Evolutionary conservation across 2,797 vertebrate genomes (phyloP).

Genomic region (Falco biarmicus): DNA sequence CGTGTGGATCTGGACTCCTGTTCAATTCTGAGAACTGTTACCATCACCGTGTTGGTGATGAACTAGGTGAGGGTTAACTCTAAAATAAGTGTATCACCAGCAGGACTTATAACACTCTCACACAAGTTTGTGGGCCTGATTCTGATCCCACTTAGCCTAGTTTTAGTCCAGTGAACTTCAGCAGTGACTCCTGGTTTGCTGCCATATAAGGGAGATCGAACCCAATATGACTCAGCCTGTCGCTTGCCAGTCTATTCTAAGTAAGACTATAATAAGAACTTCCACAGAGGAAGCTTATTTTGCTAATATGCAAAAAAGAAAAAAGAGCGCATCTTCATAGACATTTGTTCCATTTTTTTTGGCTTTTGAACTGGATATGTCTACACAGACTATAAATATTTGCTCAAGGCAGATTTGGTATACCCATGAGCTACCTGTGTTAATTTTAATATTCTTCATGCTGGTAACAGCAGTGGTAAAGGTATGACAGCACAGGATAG

Average conservation of each 20-base stretch:
- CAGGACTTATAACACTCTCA: not conserved
- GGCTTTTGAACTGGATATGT: slow-evolving; percentile 49
- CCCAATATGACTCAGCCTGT: slow-evolving; percentile 33
- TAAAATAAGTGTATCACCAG: not conserved
- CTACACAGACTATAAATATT: slow-evolving; percentile 54
- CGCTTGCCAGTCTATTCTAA: slow-evolving; percentile 58
- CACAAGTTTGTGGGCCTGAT: not conserved
- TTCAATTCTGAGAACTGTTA: not conserved
- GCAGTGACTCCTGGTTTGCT: slow-evolving; percentile 34
- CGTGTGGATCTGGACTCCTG: not conserved
- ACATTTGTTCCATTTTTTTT: slow-evolving; percentile 36
- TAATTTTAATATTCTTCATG: slow-evolving; percentile 2
- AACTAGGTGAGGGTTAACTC: not conserved
- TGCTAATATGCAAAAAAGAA: slow-evolving; percentile 40
- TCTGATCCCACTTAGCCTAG: not conserved
- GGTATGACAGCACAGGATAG: not conserved
- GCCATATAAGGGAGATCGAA: slow-evolving; percentile 29
- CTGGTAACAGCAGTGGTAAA: not conserved
- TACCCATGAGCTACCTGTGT: slow-evolving; percentile 5
- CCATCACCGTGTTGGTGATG: not conserved
- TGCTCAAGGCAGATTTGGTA: not conserved
- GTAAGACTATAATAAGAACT: slow-evolving; percentile 58
- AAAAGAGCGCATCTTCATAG: not conserved
- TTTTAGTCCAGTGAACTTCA: slow-evolving; percentile 14
- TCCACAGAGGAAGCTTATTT: slow-evolving; percentile 57